Percentiles rank a stretch among this genome's conserved stretches.
Conservation (phyloP, 2,113 vertebrate genomes). For the Orcinus orca region DNA sequence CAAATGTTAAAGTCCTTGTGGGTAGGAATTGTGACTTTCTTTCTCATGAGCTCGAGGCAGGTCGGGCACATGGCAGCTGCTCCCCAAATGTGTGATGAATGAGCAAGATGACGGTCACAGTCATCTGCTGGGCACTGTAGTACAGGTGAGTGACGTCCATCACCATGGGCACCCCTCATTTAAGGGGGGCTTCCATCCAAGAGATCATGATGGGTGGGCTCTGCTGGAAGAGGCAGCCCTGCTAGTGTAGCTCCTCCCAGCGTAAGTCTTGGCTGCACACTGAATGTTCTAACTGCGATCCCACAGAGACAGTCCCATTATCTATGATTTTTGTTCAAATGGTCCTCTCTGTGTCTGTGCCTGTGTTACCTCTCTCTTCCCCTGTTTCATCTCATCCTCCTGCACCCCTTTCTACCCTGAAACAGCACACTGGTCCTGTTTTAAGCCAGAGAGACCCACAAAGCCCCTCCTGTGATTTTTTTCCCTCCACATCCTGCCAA, state of each 20-base stretch:
- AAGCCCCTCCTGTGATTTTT: not conserved
- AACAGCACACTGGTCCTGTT: not conserved
- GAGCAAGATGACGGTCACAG: not conserved
- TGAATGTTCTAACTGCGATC: fast-evolving
- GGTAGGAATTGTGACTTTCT: not conserved
- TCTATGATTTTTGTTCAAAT: not conserved
- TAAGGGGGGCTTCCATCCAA: not conserved
- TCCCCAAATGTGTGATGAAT: not conserved
- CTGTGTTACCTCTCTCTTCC: not conserved
- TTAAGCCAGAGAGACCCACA: not conserved
- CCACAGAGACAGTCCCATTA: not conserved
- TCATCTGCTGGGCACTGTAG: not conserved
- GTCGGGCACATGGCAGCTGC: not conserved
- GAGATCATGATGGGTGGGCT: not conserved
- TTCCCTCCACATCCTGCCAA: not conserved
- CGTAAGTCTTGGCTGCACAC: not conserved
- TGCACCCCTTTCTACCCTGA: not conserved
- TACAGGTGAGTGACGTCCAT: not conserved
- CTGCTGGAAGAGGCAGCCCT: not conserved
- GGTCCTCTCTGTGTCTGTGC: not conserved
- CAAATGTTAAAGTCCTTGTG: not conserved
- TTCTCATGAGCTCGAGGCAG: not conserved
- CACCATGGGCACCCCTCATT: not conserved
- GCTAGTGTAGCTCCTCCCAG: not conserved
- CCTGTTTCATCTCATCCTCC: not conserved